Percentiles rank a stretch among this genome's conserved stretches.
phyloP scores from a whole-genome alignment of 1,140 invertebrate genomes.

The Lordiphosa collinella region DNA sequence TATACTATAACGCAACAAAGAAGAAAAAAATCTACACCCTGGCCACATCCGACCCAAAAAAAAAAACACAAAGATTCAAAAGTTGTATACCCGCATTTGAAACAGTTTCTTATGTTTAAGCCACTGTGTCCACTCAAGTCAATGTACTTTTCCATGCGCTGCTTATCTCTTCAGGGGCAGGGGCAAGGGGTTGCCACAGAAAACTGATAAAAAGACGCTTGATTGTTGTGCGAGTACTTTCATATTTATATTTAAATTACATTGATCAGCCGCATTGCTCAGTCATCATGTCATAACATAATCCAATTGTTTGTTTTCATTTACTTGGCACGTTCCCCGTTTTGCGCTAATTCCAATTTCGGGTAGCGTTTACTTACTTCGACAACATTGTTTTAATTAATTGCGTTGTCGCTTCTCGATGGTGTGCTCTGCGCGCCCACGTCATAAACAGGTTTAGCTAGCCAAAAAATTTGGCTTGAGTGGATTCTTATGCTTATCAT shows the following conservation, averaged over 20 bases:
- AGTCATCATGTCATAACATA: background rate
- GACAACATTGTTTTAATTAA: conserved; percentile 57
- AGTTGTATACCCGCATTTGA: conserved; percentile 10
- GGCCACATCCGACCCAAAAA: no score
- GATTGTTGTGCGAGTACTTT: no score
- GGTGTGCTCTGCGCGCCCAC: background rate
- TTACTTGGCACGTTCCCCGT: conserved; percentile 50
- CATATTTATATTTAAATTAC: background rate
- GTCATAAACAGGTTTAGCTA: conserved; percentile 24
- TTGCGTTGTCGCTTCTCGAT: conserved; percentile 32
- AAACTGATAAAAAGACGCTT: no score
- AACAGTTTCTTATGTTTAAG: background rate
- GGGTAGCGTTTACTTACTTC: conserved; percentile 58
- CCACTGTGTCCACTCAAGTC: conserved; percentile 7
- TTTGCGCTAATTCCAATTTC: conserved; percentile 28
- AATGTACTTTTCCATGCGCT: conserved; percentile 9
- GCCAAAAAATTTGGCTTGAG: conserved; percentile 51
- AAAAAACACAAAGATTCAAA: no score
- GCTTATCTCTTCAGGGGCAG: conserved; percentile 6
- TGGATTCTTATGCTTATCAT: conserved; percentile 27
- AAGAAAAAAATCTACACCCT: no score
- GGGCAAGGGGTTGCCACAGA: no score
- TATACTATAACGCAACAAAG: no score
- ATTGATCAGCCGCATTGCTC: background rate
- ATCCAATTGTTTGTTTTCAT: conserved; percentile 57